A percentile compares a stretch with the other conserved stretches of the same genome.
These are phyloP conservation scores for Trypoxylon attenuatum DNA, from an alignment of 2,888 invertebrate species.

Conservation along the genomic window DNA sequence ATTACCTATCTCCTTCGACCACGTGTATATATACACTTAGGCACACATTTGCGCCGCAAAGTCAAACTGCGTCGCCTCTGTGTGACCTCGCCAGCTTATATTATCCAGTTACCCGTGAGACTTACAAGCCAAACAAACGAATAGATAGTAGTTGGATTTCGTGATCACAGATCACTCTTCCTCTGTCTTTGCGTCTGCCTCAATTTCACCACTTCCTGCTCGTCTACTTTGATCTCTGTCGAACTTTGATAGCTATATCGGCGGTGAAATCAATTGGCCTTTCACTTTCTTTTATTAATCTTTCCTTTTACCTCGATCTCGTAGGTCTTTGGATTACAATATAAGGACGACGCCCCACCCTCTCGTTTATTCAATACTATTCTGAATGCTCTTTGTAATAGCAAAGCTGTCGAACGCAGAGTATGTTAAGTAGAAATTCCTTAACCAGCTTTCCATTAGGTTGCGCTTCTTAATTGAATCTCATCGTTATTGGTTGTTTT, in stretches of 20 bases:
- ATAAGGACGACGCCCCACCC: no score
- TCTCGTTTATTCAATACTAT: no score
- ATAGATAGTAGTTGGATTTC: conserved; percentile 56
- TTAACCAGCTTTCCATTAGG: no score
- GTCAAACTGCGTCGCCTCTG: conserved; percentile 54
- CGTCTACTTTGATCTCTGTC: neutral
- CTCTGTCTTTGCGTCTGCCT: conserved; percentile 2
- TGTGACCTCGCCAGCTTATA: conserved; percentile 56
- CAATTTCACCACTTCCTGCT: conserved; percentile 2
- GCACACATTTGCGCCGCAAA: conserved; percentile 58
- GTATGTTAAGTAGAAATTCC: no score
- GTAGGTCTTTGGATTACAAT: no score
- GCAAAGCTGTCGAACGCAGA: no score
- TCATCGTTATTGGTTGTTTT: no score
- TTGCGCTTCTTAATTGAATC: no score
- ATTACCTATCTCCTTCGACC: conserved; percentile 24
- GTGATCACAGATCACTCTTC: conserved; percentile 27
- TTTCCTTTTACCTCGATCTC: no score
- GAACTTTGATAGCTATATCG: neutral
- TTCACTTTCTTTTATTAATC: neutral
- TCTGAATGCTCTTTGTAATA: no score
- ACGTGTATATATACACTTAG: conserved; percentile 55
- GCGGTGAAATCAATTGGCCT: neutral
- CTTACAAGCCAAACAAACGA: conserved; percentile 66
- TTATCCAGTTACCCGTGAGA: conserved; percentile 64